Evolutionary conservation across 1,140 invertebrate species (phyloP).

Genomic region (Akabosia matsudoensis): DNA sequence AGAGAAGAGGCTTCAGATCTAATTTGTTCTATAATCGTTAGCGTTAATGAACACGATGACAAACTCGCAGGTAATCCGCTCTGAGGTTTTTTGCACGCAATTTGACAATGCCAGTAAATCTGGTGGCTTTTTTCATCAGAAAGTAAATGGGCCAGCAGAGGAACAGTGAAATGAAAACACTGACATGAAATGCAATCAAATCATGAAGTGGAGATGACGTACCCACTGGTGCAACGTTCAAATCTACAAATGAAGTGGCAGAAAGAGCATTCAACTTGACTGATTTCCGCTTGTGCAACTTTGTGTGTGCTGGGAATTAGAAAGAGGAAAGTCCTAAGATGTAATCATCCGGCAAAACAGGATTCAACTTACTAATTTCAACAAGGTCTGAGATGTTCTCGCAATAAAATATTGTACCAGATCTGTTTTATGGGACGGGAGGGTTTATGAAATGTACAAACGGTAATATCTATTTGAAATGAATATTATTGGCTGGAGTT

Average conservation of each 20-base stretch:
- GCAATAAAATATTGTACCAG: too few species aligned
- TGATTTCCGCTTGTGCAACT: not conserved
- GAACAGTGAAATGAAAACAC: not conserved
- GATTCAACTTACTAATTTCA: too few species aligned
- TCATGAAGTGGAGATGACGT: too few species aligned
- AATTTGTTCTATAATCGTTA: not conserved
- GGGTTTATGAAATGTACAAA: too few species aligned
- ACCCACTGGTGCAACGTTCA: too few species aligned
- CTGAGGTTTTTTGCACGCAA: slow-evolving; percentile 18
- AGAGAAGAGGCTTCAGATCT: not conserved
- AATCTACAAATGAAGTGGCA: too few species aligned
- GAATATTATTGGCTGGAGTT: too few species aligned
- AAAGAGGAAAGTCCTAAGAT: not conserved
- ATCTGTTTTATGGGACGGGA: too few species aligned
- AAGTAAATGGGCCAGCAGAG: not conserved
- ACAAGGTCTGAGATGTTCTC: too few species aligned
- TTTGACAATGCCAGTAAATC: not conserved
- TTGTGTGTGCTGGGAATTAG: not conserved
- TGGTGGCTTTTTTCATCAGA: not conserved
- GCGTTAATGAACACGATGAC: slow-evolving; percentile 1
- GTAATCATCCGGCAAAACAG: not conserved
- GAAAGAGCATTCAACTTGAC: not conserved
- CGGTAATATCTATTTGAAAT: too few species aligned
- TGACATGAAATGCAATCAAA: not conserved
- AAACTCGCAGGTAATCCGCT: not conserved